Percentiles rank a stretch among this genome's conserved stretches.
Conservation (phyloP, 2,113 vertebrate species). For the Butorides virescens region DNA sequence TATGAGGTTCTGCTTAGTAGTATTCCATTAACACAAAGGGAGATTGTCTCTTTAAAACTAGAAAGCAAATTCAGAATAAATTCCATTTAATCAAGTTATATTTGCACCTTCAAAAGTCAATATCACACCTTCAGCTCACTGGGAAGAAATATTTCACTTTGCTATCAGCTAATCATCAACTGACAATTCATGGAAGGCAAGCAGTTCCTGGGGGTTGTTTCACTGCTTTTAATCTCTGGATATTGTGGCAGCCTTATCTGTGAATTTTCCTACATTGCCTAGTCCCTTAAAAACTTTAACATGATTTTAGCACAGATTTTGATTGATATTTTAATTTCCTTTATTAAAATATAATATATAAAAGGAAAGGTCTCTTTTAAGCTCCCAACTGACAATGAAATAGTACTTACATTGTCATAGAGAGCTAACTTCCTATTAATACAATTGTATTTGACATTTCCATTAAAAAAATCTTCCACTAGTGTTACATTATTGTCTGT, state of each 20-base stretch:
- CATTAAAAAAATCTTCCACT: constrained; percentile 37
- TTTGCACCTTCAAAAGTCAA: constrained; percentile 34
- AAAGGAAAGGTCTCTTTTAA: constrained; percentile 6
- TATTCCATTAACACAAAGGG: not conserved
- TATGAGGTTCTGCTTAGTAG: not conserved
- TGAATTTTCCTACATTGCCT: not conserved
- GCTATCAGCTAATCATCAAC: constrained; percentile 40
- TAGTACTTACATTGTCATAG: not conserved
- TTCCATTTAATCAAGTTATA: constrained; percentile 20
- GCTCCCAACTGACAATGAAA: not conserved
- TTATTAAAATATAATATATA: constrained; percentile 3
- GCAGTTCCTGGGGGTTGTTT: not conserved
- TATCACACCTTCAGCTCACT: constrained; percentile 40
- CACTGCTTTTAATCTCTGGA: constrained; percentile 8
- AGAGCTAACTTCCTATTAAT: constrained; percentile 21
- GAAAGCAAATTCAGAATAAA: constrained; percentile 8
- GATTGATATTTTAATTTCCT: constrained; percentile 23
- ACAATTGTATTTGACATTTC: constrained; percentile 45
- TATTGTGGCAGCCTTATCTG: not conserved
- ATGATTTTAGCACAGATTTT: constrained; percentile 26
- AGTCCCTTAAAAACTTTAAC: constrained; percentile 2
- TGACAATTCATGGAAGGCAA: constrained; percentile 29
- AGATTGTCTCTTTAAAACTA: not conserved
- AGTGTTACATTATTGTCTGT: not conserved
- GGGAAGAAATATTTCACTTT: constrained; percentile 43